Conservation (phyloP, 2,797 vertebrate species). For the Onychomys leucogaster region DNA sequence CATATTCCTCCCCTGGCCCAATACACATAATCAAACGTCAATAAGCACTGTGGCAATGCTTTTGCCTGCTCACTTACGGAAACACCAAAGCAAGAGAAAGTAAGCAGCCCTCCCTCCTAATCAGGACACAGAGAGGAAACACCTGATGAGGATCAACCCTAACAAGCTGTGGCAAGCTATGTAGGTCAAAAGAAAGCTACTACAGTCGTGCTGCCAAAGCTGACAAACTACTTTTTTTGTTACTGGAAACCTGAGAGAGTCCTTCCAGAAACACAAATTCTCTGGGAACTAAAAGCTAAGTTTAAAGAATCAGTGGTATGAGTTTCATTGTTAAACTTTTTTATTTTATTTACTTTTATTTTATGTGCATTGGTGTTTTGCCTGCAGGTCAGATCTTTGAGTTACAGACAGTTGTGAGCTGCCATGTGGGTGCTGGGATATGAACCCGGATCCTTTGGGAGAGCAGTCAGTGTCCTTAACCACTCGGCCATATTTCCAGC, state of each 20-base stretch:
- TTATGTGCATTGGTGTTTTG: too few relatives aligned
- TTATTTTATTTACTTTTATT: not conserved
- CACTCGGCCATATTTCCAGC: too few relatives aligned
- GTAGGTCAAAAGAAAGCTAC: not conserved
- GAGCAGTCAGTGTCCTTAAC: too few relatives aligned
- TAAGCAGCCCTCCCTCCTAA: not conserved
- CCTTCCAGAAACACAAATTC: conserved; percentile 48
- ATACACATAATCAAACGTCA: not conserved
- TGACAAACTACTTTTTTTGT: not conserved
- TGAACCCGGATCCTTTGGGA: too few relatives aligned
- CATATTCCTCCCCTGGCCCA: not conserved
- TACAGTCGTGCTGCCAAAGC: not conserved
- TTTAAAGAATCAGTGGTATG: not conserved
- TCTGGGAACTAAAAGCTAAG: conserved; percentile 55
- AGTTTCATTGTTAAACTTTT: not conserved
- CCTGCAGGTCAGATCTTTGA: too few relatives aligned
- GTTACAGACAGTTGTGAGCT: too few relatives aligned
- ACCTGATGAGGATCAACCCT: not conserved
- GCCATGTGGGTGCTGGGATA: too few relatives aligned
- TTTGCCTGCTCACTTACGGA: not conserved
- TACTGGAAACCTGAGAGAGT: conserved; percentile 60
- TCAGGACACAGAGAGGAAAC: not conserved
- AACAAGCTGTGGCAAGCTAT: not conserved
- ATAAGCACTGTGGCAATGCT: not conserved
- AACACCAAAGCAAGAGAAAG: conserved; percentile 32